Base-by-base conservation (phyloP, 2,797 vertebrate genomes). In the Helarctos malayanus region DNA sequence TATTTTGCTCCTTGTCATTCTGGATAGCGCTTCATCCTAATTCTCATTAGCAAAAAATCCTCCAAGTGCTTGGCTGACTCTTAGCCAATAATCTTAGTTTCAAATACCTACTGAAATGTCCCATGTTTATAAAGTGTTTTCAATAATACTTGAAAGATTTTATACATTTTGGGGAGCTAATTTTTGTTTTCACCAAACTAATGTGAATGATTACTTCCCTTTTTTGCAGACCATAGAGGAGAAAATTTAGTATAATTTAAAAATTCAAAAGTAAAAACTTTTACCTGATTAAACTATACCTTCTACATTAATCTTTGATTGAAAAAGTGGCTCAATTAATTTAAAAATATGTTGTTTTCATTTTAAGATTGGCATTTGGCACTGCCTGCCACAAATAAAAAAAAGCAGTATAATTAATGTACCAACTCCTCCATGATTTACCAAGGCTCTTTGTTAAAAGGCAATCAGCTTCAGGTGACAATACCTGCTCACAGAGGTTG, bases 131-230 rank as follows among this genome's bases (percentile, higher is more conserved):
- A 59, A 83, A 87, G 47, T 68, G 68, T 94, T 88, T 97, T 84
- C 57, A 94, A 59, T 56, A 79, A 41, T 90, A 75, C 29, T 87
- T 93, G 45, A 8, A 75, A 49, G 73, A 75, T 32, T 75, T 75
- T 75, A 16, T 49, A 75, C 45, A 79, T 93, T 88, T 89, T 59
- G 10, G 78, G 23, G 15, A 14, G 15, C 81, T 90, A 84, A 47
- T 94, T 94, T 95, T 88, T 92, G 52, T 80, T 88, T 91, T 84
- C 41, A 52, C 57, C 86, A 97, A 97, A 82, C 57, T 57, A 81
- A 78, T 21, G 63, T 92, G 82, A 85, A 94, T 78, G 11, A 89
- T 80, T 68, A 35, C 47, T 86, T 68, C 81, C 61, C 19, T 92
- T 75, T 75, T 94, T 76, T 81, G 57, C 19, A 41, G n/a, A 59